These are phyloP conservation scores for Archocentrus centrarchus DNA, from an alignment of 2,113 vertebrate genomes.

Conservation along the genomic window DNA sequence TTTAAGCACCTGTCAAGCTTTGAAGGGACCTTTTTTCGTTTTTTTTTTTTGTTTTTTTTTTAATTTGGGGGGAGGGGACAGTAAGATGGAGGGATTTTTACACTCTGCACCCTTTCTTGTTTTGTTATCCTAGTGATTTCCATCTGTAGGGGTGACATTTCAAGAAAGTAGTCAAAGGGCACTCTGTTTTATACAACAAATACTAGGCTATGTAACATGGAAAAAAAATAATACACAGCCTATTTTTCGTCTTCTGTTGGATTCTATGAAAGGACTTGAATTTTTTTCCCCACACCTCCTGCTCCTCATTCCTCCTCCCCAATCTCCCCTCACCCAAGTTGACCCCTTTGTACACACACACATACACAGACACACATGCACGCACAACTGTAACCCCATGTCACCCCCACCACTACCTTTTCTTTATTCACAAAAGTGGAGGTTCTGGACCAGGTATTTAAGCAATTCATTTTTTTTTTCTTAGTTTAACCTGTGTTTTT, in stretches of 20 bases:
- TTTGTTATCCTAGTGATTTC: conserved; percentile 59
- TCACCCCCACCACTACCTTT: conserved; percentile 69
- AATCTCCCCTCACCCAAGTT: conserved; percentile 32
- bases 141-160: conserved; percentile 62
- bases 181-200: conserved; percentile 82
- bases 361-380: neutral
- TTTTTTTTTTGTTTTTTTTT: conserved; percentile 41
- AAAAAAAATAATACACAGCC: conserved; percentile 77
- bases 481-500: conserved; percentile 88
- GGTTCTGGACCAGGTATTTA: conserved; percentile 83
- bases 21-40: conserved; percentile 69
- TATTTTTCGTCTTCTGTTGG: conserved; percentile 84
- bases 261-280: conserved; percentile 89
- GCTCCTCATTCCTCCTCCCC: conserved; percentile 36
- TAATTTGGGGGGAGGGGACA: conserved; percentile 39
- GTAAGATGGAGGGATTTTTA: conserved; percentile 71
- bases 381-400: conserved; percentile 63
- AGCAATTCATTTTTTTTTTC: conserved; percentile 78
- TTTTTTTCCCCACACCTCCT: conserved; percentile 75
- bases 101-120: conserved; percentile 64
- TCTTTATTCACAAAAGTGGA: conserved; percentile 77
- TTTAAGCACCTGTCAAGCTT: conserved; percentile 80
- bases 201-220: conserved; percentile 80
- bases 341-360: conserved; percentile 49
- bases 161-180: conserved; percentile 69